Conservation (phyloP, 2,113 vertebrate genomes). For the Chionis minor region DNA sequence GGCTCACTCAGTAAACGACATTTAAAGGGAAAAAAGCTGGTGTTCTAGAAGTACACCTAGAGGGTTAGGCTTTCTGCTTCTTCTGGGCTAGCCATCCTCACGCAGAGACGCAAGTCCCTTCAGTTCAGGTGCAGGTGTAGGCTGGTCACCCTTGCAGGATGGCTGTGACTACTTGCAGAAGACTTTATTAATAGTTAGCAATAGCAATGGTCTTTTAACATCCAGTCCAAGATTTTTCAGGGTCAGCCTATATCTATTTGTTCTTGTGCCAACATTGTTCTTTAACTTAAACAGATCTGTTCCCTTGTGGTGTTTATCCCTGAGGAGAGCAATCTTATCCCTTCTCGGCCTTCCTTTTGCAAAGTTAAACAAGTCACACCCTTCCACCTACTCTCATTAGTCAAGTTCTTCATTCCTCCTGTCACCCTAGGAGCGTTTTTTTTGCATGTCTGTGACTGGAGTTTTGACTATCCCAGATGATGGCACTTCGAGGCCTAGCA, state of each 20-base stretch:
- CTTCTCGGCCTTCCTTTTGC: slow-evolving; percentile 6
- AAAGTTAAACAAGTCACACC: slow-evolving; percentile 15
- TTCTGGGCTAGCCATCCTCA: not conserved
- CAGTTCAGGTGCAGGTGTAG: not conserved
- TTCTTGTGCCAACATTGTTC: slow-evolving; percentile 47
- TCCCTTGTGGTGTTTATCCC: not conserved
- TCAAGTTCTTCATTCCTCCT: not conserved
- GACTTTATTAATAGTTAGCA: not conserved
- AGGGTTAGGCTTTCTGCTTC: not conserved
- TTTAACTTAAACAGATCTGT: slow-evolving; percentile 36
- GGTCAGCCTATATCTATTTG: slow-evolving; percentile 14
- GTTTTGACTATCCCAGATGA: not conserved
- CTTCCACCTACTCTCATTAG: not conserved
- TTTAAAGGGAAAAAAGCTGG: not conserved
- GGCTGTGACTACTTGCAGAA: not conserved
- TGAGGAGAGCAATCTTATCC: not conserved
- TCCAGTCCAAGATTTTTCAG: not conserved
- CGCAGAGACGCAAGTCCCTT: not conserved
- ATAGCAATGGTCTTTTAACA: not conserved
- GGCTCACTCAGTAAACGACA: not conserved
- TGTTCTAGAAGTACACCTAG: not conserved
- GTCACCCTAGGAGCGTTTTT: not conserved
- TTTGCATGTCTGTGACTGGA: not conserved
- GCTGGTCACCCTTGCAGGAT: not conserved
- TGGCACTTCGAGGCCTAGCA: not conserved